These are phyloP conservation scores for Neofelis nebulosa DNA, from an alignment of 2,113 vertebrate species.

Conservation along the genomic window DNA sequence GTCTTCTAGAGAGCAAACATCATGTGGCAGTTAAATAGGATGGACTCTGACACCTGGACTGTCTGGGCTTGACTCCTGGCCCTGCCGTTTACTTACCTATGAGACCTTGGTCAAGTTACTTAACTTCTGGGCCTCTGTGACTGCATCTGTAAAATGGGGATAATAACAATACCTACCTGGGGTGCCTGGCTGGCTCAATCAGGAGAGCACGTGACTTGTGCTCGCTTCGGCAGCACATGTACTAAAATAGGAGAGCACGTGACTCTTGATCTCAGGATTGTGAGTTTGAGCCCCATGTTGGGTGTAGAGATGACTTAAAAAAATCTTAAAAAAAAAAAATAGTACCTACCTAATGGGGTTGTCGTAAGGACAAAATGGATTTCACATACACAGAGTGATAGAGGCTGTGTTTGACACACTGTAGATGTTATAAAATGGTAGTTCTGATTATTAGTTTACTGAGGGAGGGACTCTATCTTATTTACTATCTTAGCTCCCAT, in stretches of 20 bases:
- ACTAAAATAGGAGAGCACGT: not conserved
- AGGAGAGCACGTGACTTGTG: not conserved
- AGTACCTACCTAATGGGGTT: not conserved
- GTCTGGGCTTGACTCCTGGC: not conserved
- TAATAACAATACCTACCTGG: not conserved
- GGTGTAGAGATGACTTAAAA: not conserved
- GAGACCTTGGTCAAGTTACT: not conserved
- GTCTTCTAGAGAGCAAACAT: not conserved
- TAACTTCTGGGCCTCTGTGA: not conserved
- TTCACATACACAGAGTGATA: not conserved
- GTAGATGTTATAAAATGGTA: not conserved
- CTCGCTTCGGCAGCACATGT: too few relatives aligned
- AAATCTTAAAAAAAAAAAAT: not conserved
- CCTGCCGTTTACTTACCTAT: not conserved
- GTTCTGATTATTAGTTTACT: not conserved
- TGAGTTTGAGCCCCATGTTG: not conserved
- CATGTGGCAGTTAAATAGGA: not conserved
- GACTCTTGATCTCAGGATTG: not conserved
- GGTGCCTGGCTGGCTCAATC: not conserved
- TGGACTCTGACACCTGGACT: not conserved
- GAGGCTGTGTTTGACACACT: not conserved
- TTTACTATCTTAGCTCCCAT: not conserved
- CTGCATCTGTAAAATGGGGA: not conserved
- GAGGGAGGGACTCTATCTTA: not conserved
- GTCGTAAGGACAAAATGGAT: not conserved